A percentile compares a stretch with the other conserved stretches of the same genome.
Evolutionary conservation across 2,797 vertebrate species (phyloP).

Genomic region (Notamacropus eugenii): DNA sequence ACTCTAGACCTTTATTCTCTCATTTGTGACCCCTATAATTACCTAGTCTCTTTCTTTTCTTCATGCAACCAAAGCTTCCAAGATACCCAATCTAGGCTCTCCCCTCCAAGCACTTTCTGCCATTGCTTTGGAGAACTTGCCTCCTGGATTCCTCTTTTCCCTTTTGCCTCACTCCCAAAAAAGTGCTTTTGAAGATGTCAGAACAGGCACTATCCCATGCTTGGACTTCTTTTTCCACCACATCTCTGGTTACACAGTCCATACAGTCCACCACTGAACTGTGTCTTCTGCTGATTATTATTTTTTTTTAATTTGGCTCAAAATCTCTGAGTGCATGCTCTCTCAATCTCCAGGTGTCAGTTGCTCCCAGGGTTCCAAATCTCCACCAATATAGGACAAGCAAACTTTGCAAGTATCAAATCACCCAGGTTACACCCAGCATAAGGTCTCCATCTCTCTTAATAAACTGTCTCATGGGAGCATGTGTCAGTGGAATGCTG

Average conservation of each 20-base stretch:
- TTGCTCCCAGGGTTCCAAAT: not conserved
- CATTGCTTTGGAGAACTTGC: not conserved
- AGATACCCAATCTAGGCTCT: not conserved
- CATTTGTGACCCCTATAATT: not conserved
- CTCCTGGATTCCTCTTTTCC: not conserved
- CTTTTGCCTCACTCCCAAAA: not conserved
- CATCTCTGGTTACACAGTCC: not conserved
- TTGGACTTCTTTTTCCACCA: not conserved
- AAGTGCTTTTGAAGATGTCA: not conserved
- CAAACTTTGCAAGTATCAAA: not conserved
- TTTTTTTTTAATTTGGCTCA: not conserved
- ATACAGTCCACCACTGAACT: not conserved
- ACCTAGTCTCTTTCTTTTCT: not conserved
- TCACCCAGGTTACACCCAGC: too few relatives aligned
- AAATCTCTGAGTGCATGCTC: not conserved
- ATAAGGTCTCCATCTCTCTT: not conserved
- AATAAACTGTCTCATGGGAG: too few relatives aligned
- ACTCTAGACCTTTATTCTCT: not conserved
- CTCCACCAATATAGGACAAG: not conserved
- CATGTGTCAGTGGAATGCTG: too few relatives aligned
- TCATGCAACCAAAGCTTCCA: not conserved
- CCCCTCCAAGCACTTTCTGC: not conserved
- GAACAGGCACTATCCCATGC: not conserved
- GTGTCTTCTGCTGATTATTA: not conserved
- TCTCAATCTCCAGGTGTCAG: not conserved